phyloP scores from a whole-genome alignment of 2,797 vertebrate species.

The Trematocara caparti region DNA sequence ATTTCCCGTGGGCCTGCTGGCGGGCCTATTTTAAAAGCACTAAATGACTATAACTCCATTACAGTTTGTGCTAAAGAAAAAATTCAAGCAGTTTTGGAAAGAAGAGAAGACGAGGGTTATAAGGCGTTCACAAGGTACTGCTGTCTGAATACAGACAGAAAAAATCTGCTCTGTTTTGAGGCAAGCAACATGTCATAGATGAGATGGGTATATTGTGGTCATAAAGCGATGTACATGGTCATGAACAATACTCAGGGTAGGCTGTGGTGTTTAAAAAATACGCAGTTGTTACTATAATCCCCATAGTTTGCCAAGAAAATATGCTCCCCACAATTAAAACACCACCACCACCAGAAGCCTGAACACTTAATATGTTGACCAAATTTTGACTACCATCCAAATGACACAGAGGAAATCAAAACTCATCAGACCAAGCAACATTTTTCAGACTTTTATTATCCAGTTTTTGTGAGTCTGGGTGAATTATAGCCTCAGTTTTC shows the following conservation, averaged over 20 bases:
- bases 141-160: not conserved
- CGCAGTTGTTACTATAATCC: fast-evolving
- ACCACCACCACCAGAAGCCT: not conserved
- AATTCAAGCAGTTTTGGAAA: not conserved
- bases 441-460: not conserved
- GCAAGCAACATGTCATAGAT: not conserved
- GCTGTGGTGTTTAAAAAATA: not conserved
- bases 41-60: not conserved
- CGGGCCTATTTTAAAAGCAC: not conserved
- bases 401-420: not conserved
- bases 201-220: not conserved
- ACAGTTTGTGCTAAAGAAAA: not conserved
- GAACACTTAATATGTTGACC: not conserved
- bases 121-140: not conserved
- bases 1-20: fast-evolving
- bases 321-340: not conserved
- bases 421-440: not conserved
- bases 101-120: not conserved
- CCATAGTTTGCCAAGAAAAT: not conserved
- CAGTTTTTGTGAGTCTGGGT: not conserved
- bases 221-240: not conserved
- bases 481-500: not conserved
- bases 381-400: not conserved
- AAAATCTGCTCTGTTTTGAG: not conserved
- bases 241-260: not conserved